These are phyloP conservation scores for Onychorhynchus coronatus DNA, from an alignment of 2,113 vertebrate genomes.

Conservation along the genomic window DNA sequence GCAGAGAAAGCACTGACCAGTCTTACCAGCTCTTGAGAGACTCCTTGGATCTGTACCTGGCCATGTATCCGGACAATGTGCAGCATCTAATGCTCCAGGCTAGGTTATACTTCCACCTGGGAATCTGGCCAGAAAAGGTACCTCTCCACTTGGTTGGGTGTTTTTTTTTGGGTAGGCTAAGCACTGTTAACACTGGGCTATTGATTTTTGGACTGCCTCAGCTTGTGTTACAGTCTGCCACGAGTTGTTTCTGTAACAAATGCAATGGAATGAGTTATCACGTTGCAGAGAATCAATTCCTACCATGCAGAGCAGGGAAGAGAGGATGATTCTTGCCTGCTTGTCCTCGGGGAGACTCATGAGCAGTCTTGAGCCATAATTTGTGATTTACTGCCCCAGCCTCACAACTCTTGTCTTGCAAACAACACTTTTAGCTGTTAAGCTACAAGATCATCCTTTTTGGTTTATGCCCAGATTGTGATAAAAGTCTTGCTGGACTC, in stretches of 20 bases:
- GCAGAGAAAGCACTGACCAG: slow-evolving; percentile 93
- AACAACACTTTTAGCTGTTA: neutral
- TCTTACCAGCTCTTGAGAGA: slow-evolving; percentile 95
- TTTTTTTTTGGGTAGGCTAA: neutral
- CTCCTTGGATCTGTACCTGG: slow-evolving; percentile 95
- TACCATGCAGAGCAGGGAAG: neutral
- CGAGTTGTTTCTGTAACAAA: neutral
- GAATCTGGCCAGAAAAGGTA: slow-evolving; percentile 99
- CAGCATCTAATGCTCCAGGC: slow-evolving; percentile 95
- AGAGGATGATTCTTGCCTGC: neutral
- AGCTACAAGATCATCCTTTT: neutral
- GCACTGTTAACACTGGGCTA: neutral
- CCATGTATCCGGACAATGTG: slow-evolving; percentile 96
- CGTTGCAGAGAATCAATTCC: neutral
- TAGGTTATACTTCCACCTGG: slow-evolving; percentile 95
- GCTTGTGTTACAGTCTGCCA: slow-evolving; percentile 16
- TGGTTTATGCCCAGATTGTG: neutral
- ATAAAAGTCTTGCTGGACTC: neutral
- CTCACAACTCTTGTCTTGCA: neutral
- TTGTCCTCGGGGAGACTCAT: neutral
- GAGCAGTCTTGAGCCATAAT: neutral
- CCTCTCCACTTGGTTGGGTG: slow-evolving; percentile 11
- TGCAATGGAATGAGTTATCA: neutral
- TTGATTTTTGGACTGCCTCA: neutral
- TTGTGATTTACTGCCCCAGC: neutral